A percentile compares a stretch with the other conserved stretches of the same genome.
These are phyloP conservation scores for Nettapus auritus DNA, from an alignment of 2,113 vertebrate genomes.

Conservation along the genomic window DNA sequence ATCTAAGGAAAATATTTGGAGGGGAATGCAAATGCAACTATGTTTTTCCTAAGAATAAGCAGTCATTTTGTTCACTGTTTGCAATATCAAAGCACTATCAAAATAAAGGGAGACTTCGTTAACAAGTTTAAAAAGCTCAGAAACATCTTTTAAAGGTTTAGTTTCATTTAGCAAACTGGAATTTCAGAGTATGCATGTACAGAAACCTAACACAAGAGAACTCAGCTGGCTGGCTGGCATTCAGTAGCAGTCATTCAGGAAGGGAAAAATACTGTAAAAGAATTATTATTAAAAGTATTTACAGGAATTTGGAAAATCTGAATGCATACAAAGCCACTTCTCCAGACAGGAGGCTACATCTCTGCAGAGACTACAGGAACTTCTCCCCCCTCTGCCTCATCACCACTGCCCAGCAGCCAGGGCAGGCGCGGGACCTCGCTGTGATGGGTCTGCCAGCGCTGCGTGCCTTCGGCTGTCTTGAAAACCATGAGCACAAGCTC, in stretches of 20 bases:
- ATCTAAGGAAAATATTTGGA: not conserved
- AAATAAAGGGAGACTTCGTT: not conserved
- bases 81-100: not conserved
- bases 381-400: not conserved
- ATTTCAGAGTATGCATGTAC: not conserved
- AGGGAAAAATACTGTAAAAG: not conserved
- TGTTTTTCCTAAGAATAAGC: not conserved
- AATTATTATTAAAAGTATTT: slow-evolving; percentile 24
- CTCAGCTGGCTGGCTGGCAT: not conserved
- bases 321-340: not conserved
- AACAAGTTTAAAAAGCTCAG: not conserved
- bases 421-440: not conserved
- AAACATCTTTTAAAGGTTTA: not conserved
- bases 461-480: rapidly evolving
- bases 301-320: slow-evolving; percentile 38
- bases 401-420: not conserved
- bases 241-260: not conserved
- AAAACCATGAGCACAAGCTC: not conserved
- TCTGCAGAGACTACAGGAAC: not conserved
- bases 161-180: not conserved
- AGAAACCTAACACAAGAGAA: not conserved
- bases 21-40: not conserved
- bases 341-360: not conserved
- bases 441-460: rapidly evolving
- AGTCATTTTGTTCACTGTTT: not conserved